phyloP scores from a whole-genome alignment of 2,113 vertebrate species.

The Jaculus jaculus region DNA sequence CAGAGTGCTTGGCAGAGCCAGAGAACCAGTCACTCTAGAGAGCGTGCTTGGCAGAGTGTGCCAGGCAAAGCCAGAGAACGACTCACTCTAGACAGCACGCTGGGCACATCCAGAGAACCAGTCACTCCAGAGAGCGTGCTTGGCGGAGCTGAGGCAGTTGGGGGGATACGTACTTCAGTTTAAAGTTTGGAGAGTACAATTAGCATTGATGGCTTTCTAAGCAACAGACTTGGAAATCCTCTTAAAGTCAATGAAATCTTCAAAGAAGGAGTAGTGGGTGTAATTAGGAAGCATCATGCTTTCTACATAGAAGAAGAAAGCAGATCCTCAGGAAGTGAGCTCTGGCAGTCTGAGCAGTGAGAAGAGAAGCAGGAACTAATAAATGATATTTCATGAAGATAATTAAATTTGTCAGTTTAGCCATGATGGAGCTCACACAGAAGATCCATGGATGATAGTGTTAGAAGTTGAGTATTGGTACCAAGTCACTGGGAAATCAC shows the following conservation, averaged over 20 bases:
- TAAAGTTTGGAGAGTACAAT: background rate
- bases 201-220: background rate
- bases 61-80: background rate
- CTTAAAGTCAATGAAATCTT: background rate
- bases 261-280: background rate
- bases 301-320: background rate
- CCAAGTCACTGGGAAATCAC: background rate
- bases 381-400: accelerated
- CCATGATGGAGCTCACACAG: too few relatives aligned
- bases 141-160: too few relatives aligned
- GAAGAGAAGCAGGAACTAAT: background rate
- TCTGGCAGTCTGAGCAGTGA: background rate
- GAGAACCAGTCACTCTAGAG: too few relatives aligned
- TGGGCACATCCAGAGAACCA: background rate
- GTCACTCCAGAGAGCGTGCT: too few relatives aligned
- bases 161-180: too few relatives aligned
- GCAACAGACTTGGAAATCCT: background rate
- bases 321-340: background rate
- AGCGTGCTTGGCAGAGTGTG: too few relatives aligned
- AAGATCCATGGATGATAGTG: background rate
- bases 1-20: too few relatives aligned
- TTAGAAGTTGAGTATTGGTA: background rate
- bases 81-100: background rate
- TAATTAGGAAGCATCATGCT: background rate
- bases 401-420: background rate